Conservation (phyloP, 2,888 invertebrate genomes). For the Rambutsinella grinnellia region DNA sequence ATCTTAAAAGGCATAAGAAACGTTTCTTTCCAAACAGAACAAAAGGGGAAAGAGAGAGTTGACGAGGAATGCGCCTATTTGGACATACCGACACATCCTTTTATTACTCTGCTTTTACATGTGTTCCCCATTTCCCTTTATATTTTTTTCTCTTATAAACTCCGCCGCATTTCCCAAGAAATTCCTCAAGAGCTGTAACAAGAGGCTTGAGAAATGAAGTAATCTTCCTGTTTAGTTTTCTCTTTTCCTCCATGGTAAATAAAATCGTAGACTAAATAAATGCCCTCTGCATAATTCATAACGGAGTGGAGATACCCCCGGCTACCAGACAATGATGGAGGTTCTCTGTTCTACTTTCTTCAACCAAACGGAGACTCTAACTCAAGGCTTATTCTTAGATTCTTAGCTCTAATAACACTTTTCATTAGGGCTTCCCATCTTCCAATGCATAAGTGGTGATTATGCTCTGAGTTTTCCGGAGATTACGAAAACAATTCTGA, state of each 20-base stretch:
- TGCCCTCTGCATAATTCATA: neutral
- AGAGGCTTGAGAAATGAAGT: neutral
- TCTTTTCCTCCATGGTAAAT: neutral
- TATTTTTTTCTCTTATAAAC: neutral
- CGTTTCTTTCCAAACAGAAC: neutral
- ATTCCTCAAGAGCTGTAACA: neutral
- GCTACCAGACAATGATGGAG: too few relatives aligned
- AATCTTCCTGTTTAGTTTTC: neutral
- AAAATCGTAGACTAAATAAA: neutral
- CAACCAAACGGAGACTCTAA: too few relatives aligned
- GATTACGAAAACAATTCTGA: too few relatives aligned
- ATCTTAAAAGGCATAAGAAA: conserved; percentile 2
- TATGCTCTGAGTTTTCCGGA: too few relatives aligned
- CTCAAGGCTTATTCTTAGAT: too few relatives aligned
- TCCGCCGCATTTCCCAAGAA: neutral
- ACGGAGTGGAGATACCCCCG: too few relatives aligned
- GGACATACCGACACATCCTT: neutral
- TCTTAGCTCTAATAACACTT: too few relatives aligned
- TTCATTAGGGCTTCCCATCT: too few relatives aligned
- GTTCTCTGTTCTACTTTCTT: too few relatives aligned
- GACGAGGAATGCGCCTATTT: conserved; percentile 33
- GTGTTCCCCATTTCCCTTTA: neutral
- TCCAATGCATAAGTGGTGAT: too few relatives aligned
- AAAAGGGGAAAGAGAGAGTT: neutral
- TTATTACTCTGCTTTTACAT: neutral